Percentiles rank a stretch among this genome's conserved stretches.
phyloP scores from a whole-genome alignment of 2,888 invertebrate species.

The Cheilosia grossa region DNA sequence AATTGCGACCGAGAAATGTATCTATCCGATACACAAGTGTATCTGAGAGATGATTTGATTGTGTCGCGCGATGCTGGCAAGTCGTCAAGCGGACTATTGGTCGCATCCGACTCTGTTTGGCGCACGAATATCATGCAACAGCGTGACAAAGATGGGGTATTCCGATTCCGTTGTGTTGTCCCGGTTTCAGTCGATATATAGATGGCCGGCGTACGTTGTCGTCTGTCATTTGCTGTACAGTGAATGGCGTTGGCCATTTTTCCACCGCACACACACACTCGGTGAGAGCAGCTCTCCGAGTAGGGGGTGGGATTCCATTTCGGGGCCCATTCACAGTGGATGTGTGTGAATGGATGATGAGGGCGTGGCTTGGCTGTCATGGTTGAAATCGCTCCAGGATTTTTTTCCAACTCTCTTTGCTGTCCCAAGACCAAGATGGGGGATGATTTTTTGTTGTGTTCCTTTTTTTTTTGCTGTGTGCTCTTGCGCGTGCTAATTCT shows the following conservation, averaged over 20 bases:
- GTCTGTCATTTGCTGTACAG: slow-evolving; percentile 69
- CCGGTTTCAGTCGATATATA: slow-evolving; percentile 37
- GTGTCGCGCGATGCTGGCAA: slow-evolving; percentile 34
- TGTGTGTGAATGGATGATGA: slow-evolving; percentile 7
- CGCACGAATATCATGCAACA: slow-evolving; percentile 5
- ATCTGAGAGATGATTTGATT: slow-evolving; percentile 57
- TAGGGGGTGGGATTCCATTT: slow-evolving; percentile 60
- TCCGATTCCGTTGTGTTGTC: slow-evolving; percentile 53
- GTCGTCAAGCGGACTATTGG: slow-evolving; percentile 43
- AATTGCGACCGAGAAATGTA: slow-evolving; percentile 60
- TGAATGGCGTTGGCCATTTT: slow-evolving; percentile 69
- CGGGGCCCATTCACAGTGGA: slow-evolving; percentile 54
- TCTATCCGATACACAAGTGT: slow-evolving; percentile 61
- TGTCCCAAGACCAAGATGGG: not conserved
- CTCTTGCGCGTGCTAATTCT: slow-evolving; percentile 51
- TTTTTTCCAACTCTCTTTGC: slow-evolving; percentile 44
- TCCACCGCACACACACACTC: slow-evolving; percentile 10
- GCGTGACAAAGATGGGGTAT: slow-evolving; percentile 58
- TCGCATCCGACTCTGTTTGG: slow-evolving; percentile 57
- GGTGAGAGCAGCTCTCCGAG: slow-evolving; percentile 58
- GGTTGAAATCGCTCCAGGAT: slow-evolving; percentile 26
- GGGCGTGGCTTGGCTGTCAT: slow-evolving; percentile 53
- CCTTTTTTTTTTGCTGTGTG: slow-evolving; percentile 10
- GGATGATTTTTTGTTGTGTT: slow-evolving; percentile 25
- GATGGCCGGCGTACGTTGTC: slow-evolving; percentile 41